phyloP scores from a whole-genome alignment of 2,797 vertebrate genomes.

The Molossus alvarezi region DNA sequence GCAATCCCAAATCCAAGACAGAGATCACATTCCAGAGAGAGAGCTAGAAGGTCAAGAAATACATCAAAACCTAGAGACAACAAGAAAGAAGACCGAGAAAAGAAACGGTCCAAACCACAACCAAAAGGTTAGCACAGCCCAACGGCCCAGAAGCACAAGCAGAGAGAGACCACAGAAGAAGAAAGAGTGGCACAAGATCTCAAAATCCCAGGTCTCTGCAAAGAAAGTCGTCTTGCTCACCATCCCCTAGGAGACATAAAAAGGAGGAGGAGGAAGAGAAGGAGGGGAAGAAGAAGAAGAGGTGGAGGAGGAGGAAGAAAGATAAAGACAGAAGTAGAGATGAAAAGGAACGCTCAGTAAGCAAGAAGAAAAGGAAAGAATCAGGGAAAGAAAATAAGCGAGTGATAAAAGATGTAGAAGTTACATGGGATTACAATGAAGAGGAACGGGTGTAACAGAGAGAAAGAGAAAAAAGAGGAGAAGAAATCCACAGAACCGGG shows the following conservation, averaged over 20 bases:
- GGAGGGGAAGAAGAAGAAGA: slow-evolving; percentile 92
- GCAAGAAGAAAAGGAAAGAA: slow-evolving; percentile 99
- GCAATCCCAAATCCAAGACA: slow-evolving; percentile 96
- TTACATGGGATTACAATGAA: slow-evolving; percentile 98
- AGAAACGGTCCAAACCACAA: not conserved
- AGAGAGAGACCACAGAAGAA: slow-evolving; percentile 93
- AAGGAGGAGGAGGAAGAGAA: slow-evolving; percentile 94
- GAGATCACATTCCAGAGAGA: slow-evolving; percentile 95
- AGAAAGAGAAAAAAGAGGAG: slow-evolving; percentile 95
- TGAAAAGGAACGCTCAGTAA: slow-evolving; percentile 95
- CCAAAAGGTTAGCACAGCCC: not conserved
- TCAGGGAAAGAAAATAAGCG: slow-evolving; percentile 94
- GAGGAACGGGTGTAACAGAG: slow-evolving; percentile 99
- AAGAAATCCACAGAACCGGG: slow-evolving; percentile 91
- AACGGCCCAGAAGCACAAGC: not conserved
- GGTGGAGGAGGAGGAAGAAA: slow-evolving; percentile 87
- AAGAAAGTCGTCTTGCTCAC: slow-evolving; percentile 94
- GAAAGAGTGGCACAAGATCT: slow-evolving; percentile 94
- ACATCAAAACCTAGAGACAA: slow-evolving; percentile 93
- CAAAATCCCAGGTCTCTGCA: slow-evolving; percentile 95
- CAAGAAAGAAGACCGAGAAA: not conserved
- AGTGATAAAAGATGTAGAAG: slow-evolving; percentile 97
- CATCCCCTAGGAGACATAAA: slow-evolving; percentile 95
- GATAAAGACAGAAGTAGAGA: slow-evolving; percentile 95
- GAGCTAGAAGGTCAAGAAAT: slow-evolving; percentile 93